These are phyloP conservation scores for Tauraco erythrolophus DNA, from an alignment of 2,113 vertebrate species.

Conservation along the genomic window DNA sequence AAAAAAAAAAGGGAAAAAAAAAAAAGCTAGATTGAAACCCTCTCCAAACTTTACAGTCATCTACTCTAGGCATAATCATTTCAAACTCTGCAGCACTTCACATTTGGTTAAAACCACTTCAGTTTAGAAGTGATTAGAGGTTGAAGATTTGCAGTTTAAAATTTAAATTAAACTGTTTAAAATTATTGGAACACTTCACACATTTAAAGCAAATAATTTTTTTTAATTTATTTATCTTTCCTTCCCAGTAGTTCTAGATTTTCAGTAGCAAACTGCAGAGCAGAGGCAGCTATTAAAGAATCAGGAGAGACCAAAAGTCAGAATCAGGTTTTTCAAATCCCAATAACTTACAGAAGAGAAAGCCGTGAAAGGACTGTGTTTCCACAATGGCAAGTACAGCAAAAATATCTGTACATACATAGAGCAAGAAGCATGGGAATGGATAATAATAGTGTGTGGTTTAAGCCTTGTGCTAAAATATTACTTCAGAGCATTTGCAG, in stretches of 20 bases:
- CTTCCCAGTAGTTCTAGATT: constrained; percentile 33
- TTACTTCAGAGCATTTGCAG: neutral
- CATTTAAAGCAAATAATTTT: constrained; percentile 79
- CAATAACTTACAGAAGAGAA: neutral
- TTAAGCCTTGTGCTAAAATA: constrained; percentile 31
- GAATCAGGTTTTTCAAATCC: neutral
- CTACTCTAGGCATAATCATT: constrained; percentile 62
- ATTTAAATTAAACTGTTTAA: constrained; percentile 82
- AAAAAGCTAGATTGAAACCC: constrained; percentile 8
- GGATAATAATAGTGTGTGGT: neutral
- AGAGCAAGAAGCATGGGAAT: neutral
- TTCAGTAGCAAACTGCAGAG: constrained; percentile 16
- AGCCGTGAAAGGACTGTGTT: neutral
- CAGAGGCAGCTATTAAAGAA: neutral
- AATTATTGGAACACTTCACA: constrained; percentile 75
- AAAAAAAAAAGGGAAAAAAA: neutral
- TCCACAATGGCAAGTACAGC: neutral
- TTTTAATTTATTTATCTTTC: constrained; percentile 50
- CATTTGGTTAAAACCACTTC: constrained; percentile 81
- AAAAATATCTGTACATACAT: neutral
- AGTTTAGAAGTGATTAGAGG: constrained; percentile 80
- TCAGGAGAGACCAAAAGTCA: neutral
- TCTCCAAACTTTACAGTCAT: constrained; percentile 58
- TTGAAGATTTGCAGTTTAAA: constrained; percentile 80
- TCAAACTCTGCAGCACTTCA: constrained; percentile 74